Evolutionary conservation across 2,797 vertebrate genomes (phyloP).

Genomic region (Alca torda): DNA sequence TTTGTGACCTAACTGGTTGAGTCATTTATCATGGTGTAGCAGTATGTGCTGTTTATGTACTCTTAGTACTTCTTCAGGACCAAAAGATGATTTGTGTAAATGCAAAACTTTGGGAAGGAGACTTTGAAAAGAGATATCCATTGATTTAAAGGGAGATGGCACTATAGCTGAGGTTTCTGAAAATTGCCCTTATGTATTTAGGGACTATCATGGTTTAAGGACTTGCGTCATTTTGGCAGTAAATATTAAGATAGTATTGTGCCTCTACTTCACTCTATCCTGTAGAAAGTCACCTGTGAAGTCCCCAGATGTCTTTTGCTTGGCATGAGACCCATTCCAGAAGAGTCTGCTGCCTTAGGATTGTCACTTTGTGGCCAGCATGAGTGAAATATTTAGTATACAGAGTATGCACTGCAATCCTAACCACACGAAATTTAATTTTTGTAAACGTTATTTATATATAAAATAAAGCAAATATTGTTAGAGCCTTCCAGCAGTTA

Average conservation of each 20-base stretch:
- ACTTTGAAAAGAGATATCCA: not conserved
- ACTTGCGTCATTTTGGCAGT: not conserved
- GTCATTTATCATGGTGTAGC: not conserved
- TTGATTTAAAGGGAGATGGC: not conserved
- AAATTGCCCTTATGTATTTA: not conserved
- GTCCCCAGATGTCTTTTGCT: not conserved
- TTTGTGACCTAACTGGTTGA: not conserved
- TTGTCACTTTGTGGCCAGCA: not conserved
- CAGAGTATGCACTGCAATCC: not conserved
- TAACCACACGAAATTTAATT: not conserved
- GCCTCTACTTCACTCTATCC: not conserved
- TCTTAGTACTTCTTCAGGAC: not conserved
- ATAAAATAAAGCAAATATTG: not conserved
- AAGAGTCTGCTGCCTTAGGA: not conserved
- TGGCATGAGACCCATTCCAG: not conserved
- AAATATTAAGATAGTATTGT: not conserved
- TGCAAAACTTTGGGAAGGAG: not conserved
- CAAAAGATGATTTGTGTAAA: not conserved
- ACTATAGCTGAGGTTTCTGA: not conserved
- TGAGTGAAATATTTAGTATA: not conserved
- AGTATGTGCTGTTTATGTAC: not conserved
- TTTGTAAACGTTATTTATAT: not conserved
- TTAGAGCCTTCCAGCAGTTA: not conserved
- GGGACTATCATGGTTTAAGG: not conserved
- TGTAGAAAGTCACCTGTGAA: not conserved